A percentile compares a stretch with the other conserved stretches of the same genome.
Conservation (phyloP, 2,888 invertebrate genomes). For the Agrochola macilenta region DNA sequence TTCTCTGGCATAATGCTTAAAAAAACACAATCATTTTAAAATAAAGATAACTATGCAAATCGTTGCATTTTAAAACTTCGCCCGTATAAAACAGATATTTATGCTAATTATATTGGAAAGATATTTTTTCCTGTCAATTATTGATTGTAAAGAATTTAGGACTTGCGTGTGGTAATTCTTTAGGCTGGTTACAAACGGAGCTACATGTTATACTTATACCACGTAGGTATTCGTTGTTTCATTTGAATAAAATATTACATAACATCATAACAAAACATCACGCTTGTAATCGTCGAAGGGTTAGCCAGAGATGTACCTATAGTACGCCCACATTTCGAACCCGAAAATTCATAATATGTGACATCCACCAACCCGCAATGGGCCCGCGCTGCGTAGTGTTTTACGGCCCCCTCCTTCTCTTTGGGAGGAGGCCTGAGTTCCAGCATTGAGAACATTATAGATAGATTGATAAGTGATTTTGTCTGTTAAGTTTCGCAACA, state of each 20-base stretch:
- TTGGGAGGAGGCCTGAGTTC: rapidly evolving
- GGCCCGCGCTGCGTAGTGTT: background rate
- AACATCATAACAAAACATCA: no score
- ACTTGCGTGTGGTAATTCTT: conserved; percentile 6
- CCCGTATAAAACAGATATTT: conserved; percentile 56
- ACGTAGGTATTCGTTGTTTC: no score
- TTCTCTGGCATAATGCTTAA: conserved; percentile 10
- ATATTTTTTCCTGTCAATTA: conserved; percentile 43
- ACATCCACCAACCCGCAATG: no score
- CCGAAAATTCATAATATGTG: no score
- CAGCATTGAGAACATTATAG: background rate
- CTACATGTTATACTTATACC: no score
- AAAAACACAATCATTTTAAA: conserved; percentile 1
- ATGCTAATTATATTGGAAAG: conserved; percentile 38
- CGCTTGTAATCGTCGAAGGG: no score
- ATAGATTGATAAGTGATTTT: background rate
- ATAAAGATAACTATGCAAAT: conserved; percentile 42
- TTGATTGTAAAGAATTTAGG: conserved; percentile 52
- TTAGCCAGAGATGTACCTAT: no score
- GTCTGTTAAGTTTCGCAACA: background rate
- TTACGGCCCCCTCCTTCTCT: background rate
- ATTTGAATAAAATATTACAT: no score
- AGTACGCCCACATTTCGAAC: no score
- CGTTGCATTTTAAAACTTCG: conserved; percentile 5
- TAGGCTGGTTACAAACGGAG: conserved; percentile 8